Percentiles rank a stretch among this genome's conserved stretches.
Conservation (phyloP, 2,113 vertebrate genomes). For the Serinus canaria region DNA sequence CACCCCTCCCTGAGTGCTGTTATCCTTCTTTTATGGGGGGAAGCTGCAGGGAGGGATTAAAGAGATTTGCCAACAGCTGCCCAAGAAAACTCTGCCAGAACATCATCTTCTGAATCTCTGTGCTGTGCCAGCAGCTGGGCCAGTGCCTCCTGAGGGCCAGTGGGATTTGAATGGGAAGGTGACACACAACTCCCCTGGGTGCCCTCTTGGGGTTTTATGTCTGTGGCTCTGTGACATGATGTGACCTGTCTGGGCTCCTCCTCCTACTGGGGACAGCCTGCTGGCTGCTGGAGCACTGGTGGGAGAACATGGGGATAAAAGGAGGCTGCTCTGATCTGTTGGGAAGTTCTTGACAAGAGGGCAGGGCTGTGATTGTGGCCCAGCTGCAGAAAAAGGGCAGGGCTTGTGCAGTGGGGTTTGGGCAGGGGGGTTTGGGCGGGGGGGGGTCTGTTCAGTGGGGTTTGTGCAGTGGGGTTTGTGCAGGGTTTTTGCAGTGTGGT, state of each 20-base stretch:
- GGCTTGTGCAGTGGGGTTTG: not conserved
- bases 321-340: not conserved
- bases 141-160: not conserved
- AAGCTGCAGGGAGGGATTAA: not conserved
- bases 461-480: too few relatives aligned
- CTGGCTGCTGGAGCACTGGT: not conserved
- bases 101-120: not conserved
- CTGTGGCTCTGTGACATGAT: not conserved
- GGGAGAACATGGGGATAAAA: not conserved
- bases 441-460: not conserved
- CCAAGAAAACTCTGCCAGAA: not conserved
- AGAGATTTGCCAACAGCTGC: not conserved
- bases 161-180: not conserved
- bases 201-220: not conserved
- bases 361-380: not conserved
- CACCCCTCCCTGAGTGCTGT: fast-evolving
- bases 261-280: not conserved
- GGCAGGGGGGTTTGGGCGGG: too few relatives aligned
- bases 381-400: not conserved
- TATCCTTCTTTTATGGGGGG: not conserved
- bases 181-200: not conserved
- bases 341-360: not conserved
- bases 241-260: not conserved
- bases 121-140: not conserved
- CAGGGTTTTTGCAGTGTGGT: too few relatives aligned